A percentile compares a stretch with the other conserved stretches of the same genome.
phyloP scores from a whole-genome alignment of 2,888 invertebrate species.

The Drosophila kambysellisi region DNA sequence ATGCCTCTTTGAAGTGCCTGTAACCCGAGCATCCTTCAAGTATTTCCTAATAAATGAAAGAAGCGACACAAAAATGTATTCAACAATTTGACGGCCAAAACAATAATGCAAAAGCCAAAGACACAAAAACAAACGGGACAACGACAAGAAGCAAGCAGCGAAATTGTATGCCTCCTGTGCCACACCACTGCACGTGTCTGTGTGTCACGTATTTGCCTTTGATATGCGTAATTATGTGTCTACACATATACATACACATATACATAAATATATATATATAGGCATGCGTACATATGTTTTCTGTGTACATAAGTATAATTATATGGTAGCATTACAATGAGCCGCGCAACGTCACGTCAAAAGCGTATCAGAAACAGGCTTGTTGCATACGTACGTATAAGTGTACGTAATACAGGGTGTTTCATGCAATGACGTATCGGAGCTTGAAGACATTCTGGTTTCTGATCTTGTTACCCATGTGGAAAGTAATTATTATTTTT shows the following conservation, averaged over 20 bases:
- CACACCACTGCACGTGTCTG: slow-evolving; percentile 14
- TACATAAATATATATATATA: not conserved
- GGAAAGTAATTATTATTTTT: not conserved
- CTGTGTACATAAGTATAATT: slow-evolving; percentile 27
- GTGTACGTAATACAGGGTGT: slow-evolving; percentile 57
- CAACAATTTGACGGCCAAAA: slow-evolving; percentile 50
- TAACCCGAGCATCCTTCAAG: slow-evolving; percentile 28
- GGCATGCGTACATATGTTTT: slow-evolving; percentile 7
- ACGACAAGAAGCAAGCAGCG: slow-evolving; percentile 46
- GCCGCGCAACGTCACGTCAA: slow-evolving; percentile 58
- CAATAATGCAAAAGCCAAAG: slow-evolving; percentile 40
- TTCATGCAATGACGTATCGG: not conserved
- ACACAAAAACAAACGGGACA: slow-evolving; percentile 42
- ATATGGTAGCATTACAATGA: slow-evolving; percentile 47
- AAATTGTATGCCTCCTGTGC: slow-evolving; percentile 66
- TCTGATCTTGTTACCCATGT: not conserved
- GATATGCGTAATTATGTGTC: slow-evolving; percentile 59
- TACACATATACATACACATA: slow-evolving; percentile 11
- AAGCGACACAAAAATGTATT: slow-evolving; percentile 30
- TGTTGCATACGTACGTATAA: slow-evolving; percentile 4
- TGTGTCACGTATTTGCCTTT: slow-evolving; percentile 30
- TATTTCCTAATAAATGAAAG: slow-evolving; percentile 57
- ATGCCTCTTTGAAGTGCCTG: not conserved
- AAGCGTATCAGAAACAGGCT: slow-evolving; percentile 62
- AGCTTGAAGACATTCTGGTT: not conserved